These are phyloP conservation scores for Barbus barbus DNA, from an alignment of 2,113 vertebrate genomes.

Conservation along the genomic window DNA sequence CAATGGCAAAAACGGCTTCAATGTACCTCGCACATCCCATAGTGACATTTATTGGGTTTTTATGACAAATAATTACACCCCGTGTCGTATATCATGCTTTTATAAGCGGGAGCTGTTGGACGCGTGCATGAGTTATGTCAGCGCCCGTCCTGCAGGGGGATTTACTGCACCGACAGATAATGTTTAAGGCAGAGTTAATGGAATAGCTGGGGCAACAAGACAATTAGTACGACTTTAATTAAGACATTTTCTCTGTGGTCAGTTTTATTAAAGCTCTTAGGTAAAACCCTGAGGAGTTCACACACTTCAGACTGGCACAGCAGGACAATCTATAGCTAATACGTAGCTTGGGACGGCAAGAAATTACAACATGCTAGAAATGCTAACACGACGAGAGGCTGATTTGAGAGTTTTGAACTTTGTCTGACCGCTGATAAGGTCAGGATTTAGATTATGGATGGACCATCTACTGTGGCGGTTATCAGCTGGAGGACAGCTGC, in stretches of 20 bases:
- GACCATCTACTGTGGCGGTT: no score
- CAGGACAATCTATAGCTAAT: constrained; percentile 35
- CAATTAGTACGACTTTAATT: constrained; percentile 59
- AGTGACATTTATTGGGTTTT: constrained; percentile 35
- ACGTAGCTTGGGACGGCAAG: neutral
- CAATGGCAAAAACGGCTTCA: neutral
- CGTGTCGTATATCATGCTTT: constrained; percentile 19
- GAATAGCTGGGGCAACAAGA: constrained; percentile 50
- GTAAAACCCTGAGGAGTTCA: constrained; percentile 38
- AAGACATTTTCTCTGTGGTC: constrained; percentile 51
- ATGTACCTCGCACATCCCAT: neutral
- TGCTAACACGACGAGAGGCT: neutral
- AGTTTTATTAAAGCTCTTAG: constrained; percentile 56
- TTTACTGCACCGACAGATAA: constrained; percentile 8
- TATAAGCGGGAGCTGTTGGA: constrained; percentile 26
- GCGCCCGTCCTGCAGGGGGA: constrained; percentile 28
- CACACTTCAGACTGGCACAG: neutral
- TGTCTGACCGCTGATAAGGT: no score
- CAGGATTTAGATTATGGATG: neutral
- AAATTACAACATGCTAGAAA: neutral
- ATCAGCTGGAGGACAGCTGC: neutral
- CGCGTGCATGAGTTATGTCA: neutral
- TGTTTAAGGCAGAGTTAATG: constrained; percentile 36
- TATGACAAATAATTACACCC: constrained; percentile 40
- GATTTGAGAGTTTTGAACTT: neutral